Evolutionary conservation across 2,113 vertebrate species (phyloP), one percentile per base, ranked within the genome.

Genomic region (Chunga burmeisteri): DNA sequence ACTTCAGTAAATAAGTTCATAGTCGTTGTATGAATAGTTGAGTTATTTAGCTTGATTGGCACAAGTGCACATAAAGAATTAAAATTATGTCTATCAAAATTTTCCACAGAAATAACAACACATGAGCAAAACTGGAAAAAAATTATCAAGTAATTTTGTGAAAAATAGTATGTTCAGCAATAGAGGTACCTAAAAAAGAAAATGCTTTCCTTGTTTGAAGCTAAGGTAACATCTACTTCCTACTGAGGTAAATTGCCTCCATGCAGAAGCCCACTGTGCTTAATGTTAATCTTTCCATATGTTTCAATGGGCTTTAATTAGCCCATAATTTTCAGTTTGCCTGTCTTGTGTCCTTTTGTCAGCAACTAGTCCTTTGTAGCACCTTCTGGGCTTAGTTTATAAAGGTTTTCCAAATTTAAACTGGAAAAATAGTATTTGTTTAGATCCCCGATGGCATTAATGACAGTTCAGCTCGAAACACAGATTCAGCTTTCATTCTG

Each of bases 11-110:
- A 81, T 62, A 34, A 32, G 30, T 90, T 92, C 74, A 65, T 82
- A 61, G 23, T 38, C 42, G 52, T 71, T 66, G 36, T 34, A 70
- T 34, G 40, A 93, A 82, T 53, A 93, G 40, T 63, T 61, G 34
- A 53, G 49, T 85, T 93, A 62, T 90, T 92, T 91, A 91, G 30
- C 29, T 96, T 82, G 90, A 82, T 82, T 94, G 58, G 14, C n/a
- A 80, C 62, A 93, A 82, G 50, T 38, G 46, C 56, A 47, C 29
- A 14, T 26, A 68, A 32, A 47, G 44, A 74, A 88, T 72, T 81
- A 93, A 75, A 93, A 79, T 68, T 58, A 44, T 12, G 21, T 63
- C 32, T 95, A 20, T 86, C 49, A 74, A 81, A 59, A 52, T 56
- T 90, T 93, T 94, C 53, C 72, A 27, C 30, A 79, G 40, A 49